A percentile compares a stretch with the other conserved stretches of the same genome.
Conservation (phyloP, 2,888 invertebrate species). For the Pristionchus mayeri region DNA sequence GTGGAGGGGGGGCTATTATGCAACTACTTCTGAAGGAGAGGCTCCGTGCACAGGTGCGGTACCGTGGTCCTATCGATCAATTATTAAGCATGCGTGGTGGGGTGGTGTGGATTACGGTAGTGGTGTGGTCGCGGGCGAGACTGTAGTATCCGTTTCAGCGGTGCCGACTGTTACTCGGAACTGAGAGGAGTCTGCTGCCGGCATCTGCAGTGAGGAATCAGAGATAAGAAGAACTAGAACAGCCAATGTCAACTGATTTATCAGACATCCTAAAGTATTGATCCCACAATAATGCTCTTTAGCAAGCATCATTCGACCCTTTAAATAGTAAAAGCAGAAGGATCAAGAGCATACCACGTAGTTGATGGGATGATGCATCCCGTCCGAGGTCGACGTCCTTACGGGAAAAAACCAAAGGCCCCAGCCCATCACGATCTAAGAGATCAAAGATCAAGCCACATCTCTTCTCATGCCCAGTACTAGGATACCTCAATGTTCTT, state of each 20-base stretch:
- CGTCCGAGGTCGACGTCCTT: neutral
- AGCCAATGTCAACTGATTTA: neutral
- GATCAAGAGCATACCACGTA: conserved; percentile 8
- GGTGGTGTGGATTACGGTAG: conserved; percentile 30
- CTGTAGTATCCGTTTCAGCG: neutral
- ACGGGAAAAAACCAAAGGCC: conserved; percentile 32
- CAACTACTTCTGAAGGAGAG: neutral
- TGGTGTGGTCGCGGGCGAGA: neutral
- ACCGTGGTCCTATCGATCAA: neutral
- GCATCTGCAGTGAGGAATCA: neutral
- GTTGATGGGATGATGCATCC: conserved; percentile 41
- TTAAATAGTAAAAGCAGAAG: too few species aligned
- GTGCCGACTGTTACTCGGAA: neutral
- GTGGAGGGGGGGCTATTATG: too few species aligned
- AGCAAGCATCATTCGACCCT: too few species aligned
- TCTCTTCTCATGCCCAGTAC: too few species aligned
- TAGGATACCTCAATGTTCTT: conserved; percentile 36
- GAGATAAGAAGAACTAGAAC: neutral
- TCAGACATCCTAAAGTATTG: too few species aligned
- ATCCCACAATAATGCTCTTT: too few species aligned
- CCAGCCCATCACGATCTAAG: conserved; percentile 21
- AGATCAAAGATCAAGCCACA: neutral
- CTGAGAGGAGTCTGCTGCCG: neutral
- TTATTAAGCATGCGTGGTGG: conserved; percentile 32
- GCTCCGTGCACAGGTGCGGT: too few species aligned